Evolutionary conservation across 1,140 invertebrate species (phyloP).

Genomic region (Nephotettix cincticeps): DNA sequence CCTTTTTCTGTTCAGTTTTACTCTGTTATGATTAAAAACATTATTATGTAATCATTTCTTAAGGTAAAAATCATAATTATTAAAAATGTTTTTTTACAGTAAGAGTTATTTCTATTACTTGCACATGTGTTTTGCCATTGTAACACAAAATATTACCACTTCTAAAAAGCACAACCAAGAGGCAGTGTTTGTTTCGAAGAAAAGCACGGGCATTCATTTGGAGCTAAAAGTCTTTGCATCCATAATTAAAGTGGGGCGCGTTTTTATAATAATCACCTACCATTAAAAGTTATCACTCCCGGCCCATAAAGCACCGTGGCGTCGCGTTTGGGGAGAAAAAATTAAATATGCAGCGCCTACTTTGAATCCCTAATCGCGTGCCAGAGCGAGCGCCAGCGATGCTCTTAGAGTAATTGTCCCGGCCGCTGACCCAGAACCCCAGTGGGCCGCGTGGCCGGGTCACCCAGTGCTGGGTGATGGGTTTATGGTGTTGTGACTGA

Average conservation of each 20-base stretch:
- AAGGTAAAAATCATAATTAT: too few relatives aligned
- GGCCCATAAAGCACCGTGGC: neutral
- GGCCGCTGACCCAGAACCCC: constrained; percentile 14
- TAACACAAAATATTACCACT: too few relatives aligned
- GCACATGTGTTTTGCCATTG: too few relatives aligned
- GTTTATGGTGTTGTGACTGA: constrained; percentile 15
- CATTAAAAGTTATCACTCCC: constrained; percentile 5
- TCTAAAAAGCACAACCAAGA: too few relatives aligned
- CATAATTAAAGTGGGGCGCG: neutral
- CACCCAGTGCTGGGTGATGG: neutral
- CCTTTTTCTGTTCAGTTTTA: too few relatives aligned
- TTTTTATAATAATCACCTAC: neutral
- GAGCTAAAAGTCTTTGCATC: too few relatives aligned
- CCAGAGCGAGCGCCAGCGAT: neutral
- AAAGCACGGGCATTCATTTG: too few relatives aligned
- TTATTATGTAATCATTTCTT: too few relatives aligned
- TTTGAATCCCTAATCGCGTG: constrained; percentile 1
- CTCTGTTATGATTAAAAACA: too few relatives aligned
- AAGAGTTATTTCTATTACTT: too few relatives aligned
- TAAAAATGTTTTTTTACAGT: too few relatives aligned
- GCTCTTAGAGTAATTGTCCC: constrained; percentile 3
- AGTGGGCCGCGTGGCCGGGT: neutral
- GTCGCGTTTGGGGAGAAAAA: neutral
- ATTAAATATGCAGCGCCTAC: constrained; percentile 8
- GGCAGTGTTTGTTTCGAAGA: too few relatives aligned